Evolutionary conservation across 1,140 invertebrate genomes (phyloP), one percentile per base, ranked within the genome.

Genomic region (Tetranychus cinnabarinus): DNA sequence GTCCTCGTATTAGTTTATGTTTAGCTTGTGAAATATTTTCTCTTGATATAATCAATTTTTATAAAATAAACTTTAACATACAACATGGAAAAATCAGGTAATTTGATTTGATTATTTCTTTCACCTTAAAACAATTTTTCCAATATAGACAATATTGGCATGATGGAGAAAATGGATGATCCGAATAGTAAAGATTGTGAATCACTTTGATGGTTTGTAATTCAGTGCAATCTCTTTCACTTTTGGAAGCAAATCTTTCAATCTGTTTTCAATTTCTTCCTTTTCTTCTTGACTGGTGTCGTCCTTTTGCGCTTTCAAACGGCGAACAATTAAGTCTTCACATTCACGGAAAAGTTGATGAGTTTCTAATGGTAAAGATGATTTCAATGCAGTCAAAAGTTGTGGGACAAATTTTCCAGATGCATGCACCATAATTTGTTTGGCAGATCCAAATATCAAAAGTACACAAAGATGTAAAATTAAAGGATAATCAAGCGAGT

Each of bases 401-500:
- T 80, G 75, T 0, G 87, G 82, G 3, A 96, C 85, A 73, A 89
- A 88, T 71, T 86, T 81, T 0, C 90, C 90, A 35, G 88, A 91
- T 12, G 86, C 86, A 70, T 95, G 86, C 15, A 97, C 66, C 72
- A 90, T 85, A 66, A 58, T 56, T 67, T 87, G 81, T 13, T 84
- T 87, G 0, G 81, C 74, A 10, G 79, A 77, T 33, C 85, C 86
- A 67, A 92, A 92, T 33, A 93, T 76, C 36, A 91, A 75, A 52
- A 90, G 77, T 6, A 78, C 79, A 1, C 81, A 79, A 48, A 93
- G 72, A 71, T 95, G 89, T 15, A 97, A 71, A n/a, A 81, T 77
- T 45, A 91, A 72, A 0, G 89, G 86, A 37, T 86, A 79, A 69
- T 93, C 88, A 45, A 78, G 73, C 54, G 79, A 81, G 3, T 47